Evolutionary conservation across 1,140 invertebrate genomes (phyloP).

Genomic region (Theocolax elegans): DNA sequence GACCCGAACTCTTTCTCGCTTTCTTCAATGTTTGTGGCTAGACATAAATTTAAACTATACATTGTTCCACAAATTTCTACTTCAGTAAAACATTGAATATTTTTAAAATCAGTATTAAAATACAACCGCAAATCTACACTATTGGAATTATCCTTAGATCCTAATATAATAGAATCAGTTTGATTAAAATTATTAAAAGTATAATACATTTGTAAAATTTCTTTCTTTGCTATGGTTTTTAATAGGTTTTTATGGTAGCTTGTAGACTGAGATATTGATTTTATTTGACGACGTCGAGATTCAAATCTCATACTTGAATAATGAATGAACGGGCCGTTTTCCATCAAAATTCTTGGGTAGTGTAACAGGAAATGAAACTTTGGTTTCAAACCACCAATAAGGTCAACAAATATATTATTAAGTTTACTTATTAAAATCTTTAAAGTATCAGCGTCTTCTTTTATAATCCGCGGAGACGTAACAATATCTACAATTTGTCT

Average conservation of each 20-base stretch:
- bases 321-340: conserved; percentile 36
- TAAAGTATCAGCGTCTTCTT: not conserved
- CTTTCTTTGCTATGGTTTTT: conserved; percentile 31
- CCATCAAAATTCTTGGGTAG: conserved; percentile 23
- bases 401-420: not conserved
- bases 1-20: too few relatives aligned
- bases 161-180: not conserved
- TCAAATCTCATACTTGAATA: conserved; percentile 31
- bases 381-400: conserved; percentile 28
- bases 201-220: conserved; percentile 9
- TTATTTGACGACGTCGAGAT: conserved; percentile 35
- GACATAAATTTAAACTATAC: too few relatives aligned
- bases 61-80: too few relatives aligned
- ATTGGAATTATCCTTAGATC: too few relatives aligned
- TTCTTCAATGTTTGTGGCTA: too few relatives aligned
- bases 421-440: not conserved
- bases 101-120: too few relatives aligned
- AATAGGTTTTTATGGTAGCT: conserved; percentile 30
- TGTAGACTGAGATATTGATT: conserved; percentile 26
- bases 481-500: conserved; percentile 14
- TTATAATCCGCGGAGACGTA: conserved; percentile 1
- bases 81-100: too few relatives aligned
- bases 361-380: conserved; percentile 24
- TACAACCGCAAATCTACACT: too few relatives aligned
- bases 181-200: not conserved